Evolutionary conservation across 2,888 invertebrate species (phyloP), one percentile per base, ranked within the genome.

Genomic region (Lymantria monacha): DNA sequence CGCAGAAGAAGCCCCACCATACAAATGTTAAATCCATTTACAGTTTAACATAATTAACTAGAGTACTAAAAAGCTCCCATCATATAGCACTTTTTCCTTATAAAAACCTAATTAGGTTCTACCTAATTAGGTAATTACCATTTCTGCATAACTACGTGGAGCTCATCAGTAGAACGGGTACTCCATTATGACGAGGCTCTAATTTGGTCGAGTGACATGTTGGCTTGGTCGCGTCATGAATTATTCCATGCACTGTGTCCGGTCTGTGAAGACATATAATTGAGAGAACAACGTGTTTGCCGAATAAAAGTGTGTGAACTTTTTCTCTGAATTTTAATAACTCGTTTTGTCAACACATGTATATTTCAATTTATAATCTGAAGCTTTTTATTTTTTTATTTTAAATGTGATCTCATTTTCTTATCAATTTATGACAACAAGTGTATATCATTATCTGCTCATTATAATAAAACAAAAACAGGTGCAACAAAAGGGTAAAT

Each of bases 221-320:
- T 61, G 70, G 66, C 8, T 7, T 57, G 72, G 70, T 70, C 71
- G 70, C 74, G 74, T 83, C 84, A 87, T 87, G 87, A 87, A 87
- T 88, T 80, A 87, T 88, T 86, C 82, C 73, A 69, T 69, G 66
- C 73, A 61, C 70, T 74, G 76, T 80, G 81, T 83, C 85, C 83
- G 83, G 79, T 66, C 68, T 60, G 76, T 74, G 81, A 81, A 81
- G 79, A 79, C 72, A 72, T 79, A 85, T 88, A 87, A 87, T 88
- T 87, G 85, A 87, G 83, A 82, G 84, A 83, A 80, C 82, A 83
- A 76, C 75, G 79, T 81, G 79, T 81, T 75, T 78, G 76, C 76
- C 79, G 76, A 77, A 79, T 76, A 76, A 72, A 73, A 71, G 70
- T 80, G 83, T 83, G 85, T 85, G 83, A 86, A 81, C 79, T 83